Evolutionary conservation across 2,888 invertebrate genomes (phyloP).

Genomic region (Leptinotarsa peninsularis): DNA sequence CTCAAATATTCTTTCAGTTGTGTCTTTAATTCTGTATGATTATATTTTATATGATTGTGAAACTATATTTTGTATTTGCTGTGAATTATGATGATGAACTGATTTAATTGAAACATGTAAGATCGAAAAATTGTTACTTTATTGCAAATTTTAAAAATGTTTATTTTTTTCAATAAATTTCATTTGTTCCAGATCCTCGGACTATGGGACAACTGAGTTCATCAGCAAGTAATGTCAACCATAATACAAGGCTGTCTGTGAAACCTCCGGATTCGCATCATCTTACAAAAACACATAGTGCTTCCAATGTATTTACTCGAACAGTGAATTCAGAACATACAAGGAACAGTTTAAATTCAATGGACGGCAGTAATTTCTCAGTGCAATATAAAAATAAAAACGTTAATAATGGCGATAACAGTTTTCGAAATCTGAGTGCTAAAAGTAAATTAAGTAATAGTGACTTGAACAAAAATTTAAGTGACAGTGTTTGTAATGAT

Average conservation of each 20-base stretch:
- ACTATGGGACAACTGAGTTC: slow-evolving; percentile 53
- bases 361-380: slow-evolving; percentile 53
- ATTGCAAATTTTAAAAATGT: not conserved
- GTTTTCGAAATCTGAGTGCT: slow-evolving; percentile 30
- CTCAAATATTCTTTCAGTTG: no score
- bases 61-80: no score
- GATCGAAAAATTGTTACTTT: no score
- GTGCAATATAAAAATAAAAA: slow-evolving; percentile 55
- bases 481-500: slow-evolving; percentile 43
- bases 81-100: not conserved
- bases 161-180: not conserved
- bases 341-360: slow-evolving; percentile 57
- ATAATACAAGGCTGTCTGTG: slow-evolving; percentile 47
- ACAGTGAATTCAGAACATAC: slow-evolving; percentile 45
- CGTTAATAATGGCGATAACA: slow-evolving; percentile 39
- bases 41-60: no score
- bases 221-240: slow-evolving; percentile 56
- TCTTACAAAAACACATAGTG: slow-evolving; percentile 64
- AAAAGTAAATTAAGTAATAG: slow-evolving; percentile 39
- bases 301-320: slow-evolving; percentile 62
- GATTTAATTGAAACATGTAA: not conserved
- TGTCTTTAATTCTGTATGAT: no score
- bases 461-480: slow-evolving; percentile 38
- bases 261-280: slow-evolving; percentile 48
- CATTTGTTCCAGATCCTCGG: slow-evolving; percentile 49